A percentile compares a stretch with the other conserved stretches of the same genome.
These are phyloP conservation scores for Trisateles emortualis DNA, from an alignment of 2,888 invertebrate genomes.

Conservation along the genomic window DNA sequence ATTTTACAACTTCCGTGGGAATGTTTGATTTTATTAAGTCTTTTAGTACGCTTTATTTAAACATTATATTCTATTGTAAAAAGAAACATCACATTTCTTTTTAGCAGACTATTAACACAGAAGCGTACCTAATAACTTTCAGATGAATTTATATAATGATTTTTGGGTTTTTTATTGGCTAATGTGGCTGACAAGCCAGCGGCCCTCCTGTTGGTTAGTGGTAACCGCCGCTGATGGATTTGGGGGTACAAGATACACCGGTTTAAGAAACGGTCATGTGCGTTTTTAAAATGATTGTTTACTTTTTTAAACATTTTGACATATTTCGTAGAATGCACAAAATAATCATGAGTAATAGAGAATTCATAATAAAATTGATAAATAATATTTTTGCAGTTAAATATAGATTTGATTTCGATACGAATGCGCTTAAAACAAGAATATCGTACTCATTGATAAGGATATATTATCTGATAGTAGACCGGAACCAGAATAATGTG, in stretches of 20 bases:
- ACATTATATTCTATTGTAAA: not conserved
- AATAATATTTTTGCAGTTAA: conserved; percentile 2
- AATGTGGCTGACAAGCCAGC: too few relatives aligned
- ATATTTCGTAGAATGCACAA: too few relatives aligned
- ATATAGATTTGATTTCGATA: not conserved
- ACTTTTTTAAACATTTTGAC: too few relatives aligned
- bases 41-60: not conserved
- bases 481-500: not conserved
- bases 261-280: too few relatives aligned
- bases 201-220: too few relatives aligned
- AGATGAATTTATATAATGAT: not conserved
- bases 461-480: not conserved
- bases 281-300: too few relatives aligned
- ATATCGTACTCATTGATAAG: conserved; percentile 14
- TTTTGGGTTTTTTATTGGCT: too few relatives aligned
- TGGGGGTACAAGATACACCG: too few relatives aligned
- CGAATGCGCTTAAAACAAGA: conserved; percentile 8
- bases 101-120: not conserved
- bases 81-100: not conserved
- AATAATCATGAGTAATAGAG: not conserved
- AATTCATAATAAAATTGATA: not conserved
- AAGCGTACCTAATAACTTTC: too few relatives aligned
- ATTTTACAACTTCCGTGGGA: not conserved
- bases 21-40: not conserved
- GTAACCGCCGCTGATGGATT: too few relatives aligned